Evolutionary conservation across 2,113 vertebrate genomes (phyloP).

Genomic region (Turdus rufiventris): DNA sequence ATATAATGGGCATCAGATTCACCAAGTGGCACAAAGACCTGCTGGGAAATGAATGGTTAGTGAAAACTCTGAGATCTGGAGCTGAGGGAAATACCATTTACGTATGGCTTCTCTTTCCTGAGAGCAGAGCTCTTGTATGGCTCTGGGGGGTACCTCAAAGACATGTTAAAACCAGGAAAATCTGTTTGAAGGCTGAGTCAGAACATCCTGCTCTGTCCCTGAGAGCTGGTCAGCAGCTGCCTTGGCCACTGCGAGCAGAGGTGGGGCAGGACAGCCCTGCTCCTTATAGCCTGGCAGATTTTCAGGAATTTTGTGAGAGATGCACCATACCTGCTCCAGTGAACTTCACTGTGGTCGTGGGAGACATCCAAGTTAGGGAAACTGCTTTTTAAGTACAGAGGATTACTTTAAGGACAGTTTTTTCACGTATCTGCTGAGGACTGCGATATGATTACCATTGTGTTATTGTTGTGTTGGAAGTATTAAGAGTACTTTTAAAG

Average conservation of each 20-base stretch:
- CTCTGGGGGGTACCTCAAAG: not conserved
- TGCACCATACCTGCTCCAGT: accelerated
- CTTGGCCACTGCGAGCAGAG: accelerated
- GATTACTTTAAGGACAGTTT: not conserved
- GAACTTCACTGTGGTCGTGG: not conserved
- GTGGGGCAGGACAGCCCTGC: accelerated
- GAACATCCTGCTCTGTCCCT: not conserved
- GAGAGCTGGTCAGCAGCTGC: not conserved
- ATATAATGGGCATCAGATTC: not conserved
- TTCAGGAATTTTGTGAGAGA: not conserved
- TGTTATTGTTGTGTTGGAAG: not conserved
- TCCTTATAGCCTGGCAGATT: not conserved
- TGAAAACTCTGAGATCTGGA: not conserved
- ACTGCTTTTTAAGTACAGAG: not conserved
- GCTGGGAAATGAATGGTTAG: not conserved
- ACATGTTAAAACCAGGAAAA: not conserved
- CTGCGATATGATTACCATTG: not conserved
- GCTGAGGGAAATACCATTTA: not conserved
- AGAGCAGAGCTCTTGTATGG: not conserved
- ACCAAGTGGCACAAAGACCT: not conserved
- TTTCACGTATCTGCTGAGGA: accelerated
- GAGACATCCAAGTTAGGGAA: not conserved
- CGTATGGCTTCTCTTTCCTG: not conserved
- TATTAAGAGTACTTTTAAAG: not conserved
- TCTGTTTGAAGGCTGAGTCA: not conserved